Base-by-base conservation (phyloP, 2,888 invertebrate genomes). In the Phytoseiulus persimilis region DNA sequence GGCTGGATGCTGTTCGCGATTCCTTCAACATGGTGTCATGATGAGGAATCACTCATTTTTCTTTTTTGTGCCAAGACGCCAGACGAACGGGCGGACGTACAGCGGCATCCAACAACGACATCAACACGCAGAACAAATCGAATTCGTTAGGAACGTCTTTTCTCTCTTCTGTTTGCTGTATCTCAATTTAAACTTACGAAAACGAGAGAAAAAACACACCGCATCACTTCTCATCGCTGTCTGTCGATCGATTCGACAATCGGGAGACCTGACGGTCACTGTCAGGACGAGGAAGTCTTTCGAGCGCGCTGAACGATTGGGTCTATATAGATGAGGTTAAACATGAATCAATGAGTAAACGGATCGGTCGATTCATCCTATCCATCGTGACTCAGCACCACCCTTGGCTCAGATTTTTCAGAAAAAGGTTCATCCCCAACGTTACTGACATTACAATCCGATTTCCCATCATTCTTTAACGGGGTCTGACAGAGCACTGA, bases 21-120 rank as follows among this genome's bases (percentile, higher is more conserved):
- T 65, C 65, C 65, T 65, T 65, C 65, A 65, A 65, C 65, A 65
- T 65, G 65, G 65, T 65, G 65, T 65, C 65, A 65, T 65, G 65
- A 65, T 65, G 65, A 65, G 65, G 65, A 65, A 65, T 65, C 65
- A 65, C 65, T 65, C 65, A 65, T 65, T 65, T 65, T 65, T 65
- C 65, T 65, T 65, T 65, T 65, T 65, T 65, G 5, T 18, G 65
- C 65, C 65, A 65, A 14, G 46, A 6, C 6, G 65, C 65, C 65
- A 65, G 65, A 23, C 65, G 18, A 28, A 65, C 65, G 65, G 65
- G 65, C 65, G 65, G 65, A 65, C 65, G 23, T 65, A 65, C 65
- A 65, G 11, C 18, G 65, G 65, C 65, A 65, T 65, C 65, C 65
- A 65, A 65, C 65, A 65, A 65, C 65, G 65, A 65, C 65, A 65